phyloP scores from a whole-genome alignment of 2,797 vertebrate species.

The Muscicapa striata region DNA sequence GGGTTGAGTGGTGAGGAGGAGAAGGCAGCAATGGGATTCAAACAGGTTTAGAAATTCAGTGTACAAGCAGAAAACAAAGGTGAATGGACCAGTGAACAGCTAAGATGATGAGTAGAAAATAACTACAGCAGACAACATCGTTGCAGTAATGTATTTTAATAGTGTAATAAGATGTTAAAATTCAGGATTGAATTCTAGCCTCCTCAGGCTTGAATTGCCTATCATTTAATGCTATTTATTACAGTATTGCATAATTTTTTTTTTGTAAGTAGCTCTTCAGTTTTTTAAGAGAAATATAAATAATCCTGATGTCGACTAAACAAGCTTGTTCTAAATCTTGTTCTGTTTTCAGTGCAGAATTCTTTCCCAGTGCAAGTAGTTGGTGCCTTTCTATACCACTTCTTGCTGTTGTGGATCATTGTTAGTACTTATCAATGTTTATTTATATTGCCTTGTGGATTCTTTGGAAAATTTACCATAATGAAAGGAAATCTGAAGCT shows the following conservation, averaged over 20 bases:
- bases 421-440: neutral
- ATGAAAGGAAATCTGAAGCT: neutral
- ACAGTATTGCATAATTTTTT: neutral
- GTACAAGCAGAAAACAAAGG: neutral
- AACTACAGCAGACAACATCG: neutral
- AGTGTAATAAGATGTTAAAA: neutral
- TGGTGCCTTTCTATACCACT: neutral
- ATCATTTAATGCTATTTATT: neutral
- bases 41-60: neutral
- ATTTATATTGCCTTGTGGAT: neutral
- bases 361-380: neutral
- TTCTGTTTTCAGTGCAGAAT: neutral
- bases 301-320: neutral
- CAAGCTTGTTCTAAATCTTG: neutral
- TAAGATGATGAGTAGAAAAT: neutral
- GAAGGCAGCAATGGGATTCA: neutral
- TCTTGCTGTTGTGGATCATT: neutral
- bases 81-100: neutral
- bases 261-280: constrained; percentile 4
- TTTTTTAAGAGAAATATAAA: neutral
- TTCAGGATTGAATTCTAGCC: neutral
- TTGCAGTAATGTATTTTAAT: neutral
- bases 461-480: neutral
- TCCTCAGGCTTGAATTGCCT: neutral
- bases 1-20: neutral